Evolutionary conservation across 2,888 invertebrate species (phyloP).

Genomic region (Drosophila borealis): DNA sequence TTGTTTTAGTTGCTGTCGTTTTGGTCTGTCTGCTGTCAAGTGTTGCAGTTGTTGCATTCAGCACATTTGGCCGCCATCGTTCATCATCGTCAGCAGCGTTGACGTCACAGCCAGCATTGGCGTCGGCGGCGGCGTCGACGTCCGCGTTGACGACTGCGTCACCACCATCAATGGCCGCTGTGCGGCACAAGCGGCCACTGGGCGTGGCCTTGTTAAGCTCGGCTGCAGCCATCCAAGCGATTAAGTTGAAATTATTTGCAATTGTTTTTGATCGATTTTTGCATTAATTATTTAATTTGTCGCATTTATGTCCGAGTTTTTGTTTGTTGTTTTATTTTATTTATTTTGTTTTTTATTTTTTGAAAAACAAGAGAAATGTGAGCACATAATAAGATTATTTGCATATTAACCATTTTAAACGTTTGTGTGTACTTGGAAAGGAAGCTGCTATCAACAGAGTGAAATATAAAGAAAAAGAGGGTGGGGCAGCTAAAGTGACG

Average conservation of each 20-base stretch:
- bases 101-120: slow-evolving; percentile 41
- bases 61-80: slow-evolving; percentile 57
- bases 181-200: slow-evolving; percentile 55
- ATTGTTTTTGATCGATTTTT: slow-evolving; percentile 22
- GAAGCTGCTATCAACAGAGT: slow-evolving; percentile 34
- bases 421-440: slow-evolving; percentile 20
- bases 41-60: slow-evolving; percentile 42
- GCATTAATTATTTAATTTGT: slow-evolving; percentile 10
- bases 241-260: slow-evolving; percentile 17
- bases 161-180: slow-evolving; percentile 62
- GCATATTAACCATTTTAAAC: slow-evolving; percentile 52
- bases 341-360: slow-evolving; percentile 28
- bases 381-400: slow-evolving; percentile 64
- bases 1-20: slow-evolving; percentile 35
- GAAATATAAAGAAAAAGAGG: slow-evolving; percentile 30
- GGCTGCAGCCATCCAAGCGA: slow-evolving; percentile 29
- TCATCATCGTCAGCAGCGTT: slow-evolving; percentile 37
- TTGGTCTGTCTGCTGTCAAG: slow-evolving; percentile 46
- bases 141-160: slow-evolving; percentile 40
- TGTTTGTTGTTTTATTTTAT: slow-evolving; percentile 28
- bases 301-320: slow-evolving; percentile 16
- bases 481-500: slow-evolving; percentile 32
- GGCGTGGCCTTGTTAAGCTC: slow-evolving; percentile 35
- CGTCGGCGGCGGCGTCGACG: slow-evolving; percentile 40
- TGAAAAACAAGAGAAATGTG: slow-evolving; percentile 67